phyloP scores from a whole-genome alignment of 2,113 vertebrate species.

The Ranitomeya imitator region DNA sequence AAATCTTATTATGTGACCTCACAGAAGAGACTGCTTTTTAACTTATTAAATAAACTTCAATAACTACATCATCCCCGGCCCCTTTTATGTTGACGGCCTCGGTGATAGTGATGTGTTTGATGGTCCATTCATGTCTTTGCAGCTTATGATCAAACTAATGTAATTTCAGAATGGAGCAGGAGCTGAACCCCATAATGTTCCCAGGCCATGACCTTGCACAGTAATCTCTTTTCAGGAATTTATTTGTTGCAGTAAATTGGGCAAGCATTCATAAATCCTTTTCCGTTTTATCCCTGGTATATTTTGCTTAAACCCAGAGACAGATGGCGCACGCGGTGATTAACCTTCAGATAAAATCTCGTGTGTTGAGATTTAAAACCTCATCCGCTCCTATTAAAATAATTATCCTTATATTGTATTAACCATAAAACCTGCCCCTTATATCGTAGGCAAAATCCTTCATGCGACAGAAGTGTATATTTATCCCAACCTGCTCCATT shows the following conservation, averaged over 20 bases:
- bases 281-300: constrained; percentile 36
- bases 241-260: constrained; percentile 46
- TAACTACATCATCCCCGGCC: background rate
- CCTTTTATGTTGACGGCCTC: background rate
- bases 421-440: constrained; percentile 23
- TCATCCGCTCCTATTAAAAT: constrained; percentile 35
- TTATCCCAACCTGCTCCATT: background rate
- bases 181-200: constrained; percentile 19
- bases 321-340: constrained; percentile 45
- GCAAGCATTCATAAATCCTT: constrained; percentile 48
- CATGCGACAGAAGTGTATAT: background rate
- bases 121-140: background rate
- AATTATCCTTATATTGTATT: constrained; percentile 45
- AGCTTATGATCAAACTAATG: constrained; percentile 3
- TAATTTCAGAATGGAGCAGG: background rate
- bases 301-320: constrained; percentile 45
- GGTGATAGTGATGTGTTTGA: background rate
- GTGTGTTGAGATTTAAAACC: constrained; percentile 49
- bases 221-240: constrained; percentile 42
- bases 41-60: background rate
- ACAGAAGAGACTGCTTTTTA: background rate
- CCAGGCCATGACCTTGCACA: constrained; percentile 17
- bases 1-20: background rate
- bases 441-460: constrained; percentile 11
- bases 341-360: constrained; percentile 53